phyloP scores from a whole-genome alignment of 2,113 vertebrate species.

The Hippocampus comes region DNA sequence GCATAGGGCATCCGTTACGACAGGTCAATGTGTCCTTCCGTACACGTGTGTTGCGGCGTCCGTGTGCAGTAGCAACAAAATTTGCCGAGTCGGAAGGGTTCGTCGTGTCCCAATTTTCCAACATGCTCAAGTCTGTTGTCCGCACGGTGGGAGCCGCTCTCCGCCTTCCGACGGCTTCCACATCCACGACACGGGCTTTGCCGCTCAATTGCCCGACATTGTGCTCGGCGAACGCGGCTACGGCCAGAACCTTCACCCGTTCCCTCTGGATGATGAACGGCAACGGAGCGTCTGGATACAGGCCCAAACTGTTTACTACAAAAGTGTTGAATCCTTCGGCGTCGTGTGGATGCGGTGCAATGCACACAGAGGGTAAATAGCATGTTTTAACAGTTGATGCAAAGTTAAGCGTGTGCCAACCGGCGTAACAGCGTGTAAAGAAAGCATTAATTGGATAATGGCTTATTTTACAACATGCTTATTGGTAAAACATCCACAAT shows the following conservation, averaged over 20 bases:
- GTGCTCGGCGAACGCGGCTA: slow-evolving; percentile 37
- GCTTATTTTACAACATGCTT: neutral
- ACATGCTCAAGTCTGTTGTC: slow-evolving; percentile 69
- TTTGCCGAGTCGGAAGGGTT: accelerated
- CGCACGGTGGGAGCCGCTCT: slow-evolving; percentile 63
- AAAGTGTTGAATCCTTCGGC: slow-evolving; percentile 55
- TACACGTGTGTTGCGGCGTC: slow-evolving; percentile 61
- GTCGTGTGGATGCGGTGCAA: slow-evolving; percentile 81
- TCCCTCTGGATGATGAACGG: slow-evolving; percentile 75
- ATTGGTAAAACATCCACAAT: neutral
- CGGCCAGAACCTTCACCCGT: slow-evolving; percentile 70
- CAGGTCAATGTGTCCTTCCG: slow-evolving; percentile 78
- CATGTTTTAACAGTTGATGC: neutral
- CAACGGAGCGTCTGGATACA: slow-evolving; percentile 56
- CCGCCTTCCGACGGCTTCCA: slow-evolving; percentile 53
- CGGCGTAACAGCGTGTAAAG: neutral
- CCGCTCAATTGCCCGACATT: slow-evolving; percentile 53
- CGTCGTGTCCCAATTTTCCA: neutral
- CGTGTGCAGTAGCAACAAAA: neutral
- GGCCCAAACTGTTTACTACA: slow-evolving; percentile 66
- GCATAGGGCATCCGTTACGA: slow-evolving; percentile 45
- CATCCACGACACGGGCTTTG: slow-evolving; percentile 42
- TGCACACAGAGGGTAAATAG: slow-evolving; percentile 86
- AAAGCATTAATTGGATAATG: too few relatives aligned
- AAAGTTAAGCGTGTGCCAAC: neutral